Base-by-base conservation (phyloP, 2,113 vertebrate species). In the Muntiacus reevesi region DNA sequence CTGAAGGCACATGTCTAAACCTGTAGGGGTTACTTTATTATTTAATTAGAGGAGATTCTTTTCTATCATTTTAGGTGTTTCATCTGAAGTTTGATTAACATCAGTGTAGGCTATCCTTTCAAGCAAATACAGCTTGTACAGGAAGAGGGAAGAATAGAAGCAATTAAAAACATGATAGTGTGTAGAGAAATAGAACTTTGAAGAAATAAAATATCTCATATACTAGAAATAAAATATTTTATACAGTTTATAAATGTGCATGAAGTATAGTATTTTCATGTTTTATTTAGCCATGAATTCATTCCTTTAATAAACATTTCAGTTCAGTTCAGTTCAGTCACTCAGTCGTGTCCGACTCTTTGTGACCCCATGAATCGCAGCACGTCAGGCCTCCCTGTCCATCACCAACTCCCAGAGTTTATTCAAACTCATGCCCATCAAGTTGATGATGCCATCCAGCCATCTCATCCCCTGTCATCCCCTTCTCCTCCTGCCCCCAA, bases 41-140 rank as follows among this genome's bases (percentile, higher is more conserved):
- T 97, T 97, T 14, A 96, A 95, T 96, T 97, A 94, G 96, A 97
- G 62, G 0, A 43, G 8, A 17, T 96, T 96, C 79, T 81, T 95
- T 95, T 40, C 40, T 83, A 81, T 94, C 90, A 50, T 95, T 97
- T 95, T 97, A 87, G 67, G 87, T 59, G 95, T 97, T 88, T 96
- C 9, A 87, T 94, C 5, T 83, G 19, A 93, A 43, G 33, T 92
- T 84, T 54, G 78, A 95, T 86, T 96, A 94, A 94, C 83, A 21
- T 50, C 57, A 76, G 4, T 60, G 52, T 36, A 60, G 79, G 6
- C 89, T 86, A 82, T 36, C 76, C 13, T 87, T 90, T 87, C 8
- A 92, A 55, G 33, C 57, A 45, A 54, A 64, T 64, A 97, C 1
- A 94, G 5, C 1, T 98, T 64, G 8, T 88, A 21, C n/a, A 87